A percentile compares a stretch with the other conserved stretches of the same genome.
These are phyloP conservation scores for Ctenopoma multispine DNA, from an alignment of 2,797 vertebrate species.

Conservation along the genomic window DNA sequence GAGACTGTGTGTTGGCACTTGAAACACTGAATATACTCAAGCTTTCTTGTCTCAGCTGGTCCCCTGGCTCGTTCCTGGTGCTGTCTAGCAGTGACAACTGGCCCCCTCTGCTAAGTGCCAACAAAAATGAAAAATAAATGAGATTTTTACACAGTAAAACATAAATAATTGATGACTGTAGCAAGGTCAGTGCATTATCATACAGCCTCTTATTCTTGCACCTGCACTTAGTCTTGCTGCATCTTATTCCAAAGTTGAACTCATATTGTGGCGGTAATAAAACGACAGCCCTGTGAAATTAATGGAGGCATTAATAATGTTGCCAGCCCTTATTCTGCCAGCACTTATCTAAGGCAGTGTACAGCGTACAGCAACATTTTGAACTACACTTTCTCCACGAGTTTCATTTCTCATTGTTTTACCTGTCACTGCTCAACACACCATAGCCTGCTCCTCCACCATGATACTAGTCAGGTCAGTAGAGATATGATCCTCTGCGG, in stretches of 20 bases:
- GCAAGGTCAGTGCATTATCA: conserved; percentile 43
- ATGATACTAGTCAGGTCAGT: no score
- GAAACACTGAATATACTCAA: conserved; percentile 17
- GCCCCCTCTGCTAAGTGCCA: conserved; percentile 50
- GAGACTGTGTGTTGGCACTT: conserved; percentile 32
- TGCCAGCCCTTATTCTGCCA: no score
- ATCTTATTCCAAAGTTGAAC: conserved; percentile 40
- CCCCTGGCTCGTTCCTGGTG: conserved; percentile 4
- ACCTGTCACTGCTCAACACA: neutral
- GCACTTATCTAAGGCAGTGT: conserved; percentile 5
- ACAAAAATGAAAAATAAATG: conserved; percentile 65
- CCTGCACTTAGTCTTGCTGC: conserved; percentile 36
- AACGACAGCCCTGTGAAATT: conserved; percentile 44
- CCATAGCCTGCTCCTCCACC: neutral
- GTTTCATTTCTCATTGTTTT: neutral
- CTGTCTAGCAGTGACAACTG: conserved; percentile 35
- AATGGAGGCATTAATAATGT: conserved; percentile 52
- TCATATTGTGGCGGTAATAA: conserved; percentile 33
- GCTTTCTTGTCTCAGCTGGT: conserved; percentile 23
- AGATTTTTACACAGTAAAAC: conserved; percentile 61
- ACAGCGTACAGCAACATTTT: neutral
- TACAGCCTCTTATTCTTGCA: conserved; percentile 38
- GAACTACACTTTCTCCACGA: neutral
- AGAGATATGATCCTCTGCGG: no score
- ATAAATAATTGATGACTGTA: conserved; percentile 53